Conservation (phyloP, 2,113 vertebrate genomes). For the Taxidea taxus region DNA sequence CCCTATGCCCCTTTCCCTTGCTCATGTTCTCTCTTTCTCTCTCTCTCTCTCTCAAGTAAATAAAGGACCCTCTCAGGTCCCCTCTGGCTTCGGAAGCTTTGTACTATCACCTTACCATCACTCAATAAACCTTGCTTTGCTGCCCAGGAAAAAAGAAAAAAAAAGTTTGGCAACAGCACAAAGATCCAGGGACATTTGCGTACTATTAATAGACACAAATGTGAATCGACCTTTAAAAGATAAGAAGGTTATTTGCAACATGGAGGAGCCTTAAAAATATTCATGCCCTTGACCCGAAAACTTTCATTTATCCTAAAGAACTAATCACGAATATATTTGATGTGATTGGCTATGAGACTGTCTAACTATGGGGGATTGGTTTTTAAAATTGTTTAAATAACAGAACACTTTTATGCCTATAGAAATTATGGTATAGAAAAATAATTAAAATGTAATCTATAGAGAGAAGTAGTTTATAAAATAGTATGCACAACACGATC, state of each 20-base stretch:
- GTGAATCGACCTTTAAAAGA: not conserved
- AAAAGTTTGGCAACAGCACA: not conserved
- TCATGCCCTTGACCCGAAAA: not conserved
- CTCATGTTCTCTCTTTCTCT: too few species aligned
- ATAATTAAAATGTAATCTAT: not conserved
- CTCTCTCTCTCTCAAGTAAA: too few species aligned
- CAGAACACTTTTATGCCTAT: not conserved
- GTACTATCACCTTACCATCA: too few species aligned
- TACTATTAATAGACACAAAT: not conserved
- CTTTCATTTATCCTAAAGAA: not conserved
- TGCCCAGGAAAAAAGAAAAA: not conserved
- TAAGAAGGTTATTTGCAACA: not conserved
- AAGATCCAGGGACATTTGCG: not conserved
- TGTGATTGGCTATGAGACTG: not conserved
- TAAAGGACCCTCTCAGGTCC: too few species aligned
- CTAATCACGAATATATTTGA: not conserved
- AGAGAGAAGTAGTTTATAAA: not conserved
- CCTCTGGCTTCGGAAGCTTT: too few species aligned
- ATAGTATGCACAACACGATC: not conserved
- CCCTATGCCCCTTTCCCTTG: too few species aligned
- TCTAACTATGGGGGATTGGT: not conserved
- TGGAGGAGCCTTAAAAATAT: not conserved
- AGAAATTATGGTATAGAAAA: not conserved
- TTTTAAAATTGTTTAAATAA: not conserved
- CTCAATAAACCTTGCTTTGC: too few species aligned